Evolutionary conservation across 2,888 invertebrate species (phyloP).

Genomic region (Andricus curvator): DNA sequence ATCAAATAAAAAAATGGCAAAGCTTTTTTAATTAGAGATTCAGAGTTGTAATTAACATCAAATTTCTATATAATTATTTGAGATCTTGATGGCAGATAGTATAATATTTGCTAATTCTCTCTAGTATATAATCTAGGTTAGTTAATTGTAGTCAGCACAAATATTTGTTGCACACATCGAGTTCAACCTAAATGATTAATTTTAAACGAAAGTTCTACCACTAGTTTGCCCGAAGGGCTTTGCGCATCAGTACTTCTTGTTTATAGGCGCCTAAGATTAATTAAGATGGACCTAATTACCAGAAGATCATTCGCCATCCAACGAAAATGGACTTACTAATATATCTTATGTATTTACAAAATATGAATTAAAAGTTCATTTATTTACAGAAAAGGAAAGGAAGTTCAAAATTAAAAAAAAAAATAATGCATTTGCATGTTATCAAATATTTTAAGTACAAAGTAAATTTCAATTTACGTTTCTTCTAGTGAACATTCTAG

Average conservation of each 20-base stretch:
- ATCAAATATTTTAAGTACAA: too few species aligned
- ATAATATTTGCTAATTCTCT: neutral
- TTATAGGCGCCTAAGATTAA: neutral
- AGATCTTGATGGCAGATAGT: too few species aligned
- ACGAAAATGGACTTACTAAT: neutral
- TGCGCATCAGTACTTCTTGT: neutral
- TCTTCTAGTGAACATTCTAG: too few species aligned
- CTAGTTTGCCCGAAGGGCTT: neutral
- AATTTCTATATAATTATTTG: too few species aligned
- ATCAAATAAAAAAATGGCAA: neutral
- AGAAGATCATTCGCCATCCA: neutral
- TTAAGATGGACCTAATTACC: slow-evolving; percentile 6
- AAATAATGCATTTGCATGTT: too few species aligned
- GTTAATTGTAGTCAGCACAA: neutral
- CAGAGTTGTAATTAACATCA: neutral
- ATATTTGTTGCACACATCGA: neutral
- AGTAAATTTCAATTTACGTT: too few species aligned
- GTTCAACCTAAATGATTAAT: neutral
- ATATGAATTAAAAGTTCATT: too few species aligned
- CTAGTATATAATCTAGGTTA: neutral
- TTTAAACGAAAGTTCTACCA: neutral
- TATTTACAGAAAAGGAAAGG: neutral
- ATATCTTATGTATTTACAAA: neutral
- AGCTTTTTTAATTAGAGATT: neutral
- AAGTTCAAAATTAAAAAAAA: neutral